Base-by-base conservation (phyloP, 2,888 invertebrate species). In the Drosophila suboccidentalis region DNA sequence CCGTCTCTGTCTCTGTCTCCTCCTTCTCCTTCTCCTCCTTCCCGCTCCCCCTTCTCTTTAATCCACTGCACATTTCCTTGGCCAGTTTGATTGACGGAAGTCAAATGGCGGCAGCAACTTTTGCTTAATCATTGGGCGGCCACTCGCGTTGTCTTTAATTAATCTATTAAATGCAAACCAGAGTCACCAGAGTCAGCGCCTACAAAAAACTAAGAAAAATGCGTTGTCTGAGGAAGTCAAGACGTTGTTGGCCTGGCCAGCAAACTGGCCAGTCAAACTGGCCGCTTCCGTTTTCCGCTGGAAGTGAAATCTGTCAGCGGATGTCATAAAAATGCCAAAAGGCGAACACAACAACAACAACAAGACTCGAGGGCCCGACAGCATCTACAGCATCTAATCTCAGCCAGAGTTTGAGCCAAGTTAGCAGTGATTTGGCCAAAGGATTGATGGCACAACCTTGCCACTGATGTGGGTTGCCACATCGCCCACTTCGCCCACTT, bases 41-140 rank as follows among this genome's bases (percentile, higher is more conserved):
- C 50, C 41, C n/a, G 3, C 43, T 29, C 4, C 29, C 41, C 11
- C 41, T 3, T 9, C 19, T 19, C 10, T 13, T 13, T 13, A 36
- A 19, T 13, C 36, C 22, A 26, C 58, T 38, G 58, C 57, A 15
- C 49, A 65, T 46, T 76, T 80, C 71, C 80, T 62, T 54, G 71
- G 71, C 51, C 60, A 41, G 9, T 39, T 71, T 74, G 76, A 86
- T 90, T 84, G 89, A 89, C 86, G 90, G 86, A 86, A 86, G 86
- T 90, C 75, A 67, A 67, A 53, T 63, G 62, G 68, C 81, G 72
- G 71, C 64, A 77, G 71, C 84, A 75, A 78, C 90, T 88, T 87
- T 85, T 87, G 90, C 89, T 87, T 87, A 89, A 89, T 89, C 89
- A 90, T 79, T 84, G 82, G 89, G 85, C 90, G 88, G 85, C 87